phyloP scores from a whole-genome alignment of 2,797 vertebrate genomes.

The Neostethus bicornis region DNA sequence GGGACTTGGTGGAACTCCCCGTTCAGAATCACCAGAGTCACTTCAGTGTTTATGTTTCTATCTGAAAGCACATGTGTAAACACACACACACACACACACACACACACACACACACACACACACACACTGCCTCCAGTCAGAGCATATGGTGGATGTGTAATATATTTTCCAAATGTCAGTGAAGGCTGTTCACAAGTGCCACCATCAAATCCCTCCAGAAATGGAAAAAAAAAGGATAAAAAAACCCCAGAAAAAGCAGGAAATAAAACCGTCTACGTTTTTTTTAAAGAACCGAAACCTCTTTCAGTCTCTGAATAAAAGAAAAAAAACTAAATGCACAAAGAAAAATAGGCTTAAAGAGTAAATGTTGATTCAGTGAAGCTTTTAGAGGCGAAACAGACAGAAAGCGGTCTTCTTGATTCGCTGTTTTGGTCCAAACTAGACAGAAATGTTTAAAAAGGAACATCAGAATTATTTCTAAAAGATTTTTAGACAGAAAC shows the following conservation, averaged over 20 bases:
- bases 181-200: conserved; percentile 60
- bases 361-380: conserved; percentile 35
- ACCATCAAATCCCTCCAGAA: conserved; percentile 55
- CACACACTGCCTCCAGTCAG: conserved; percentile 30
- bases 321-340: conserved; percentile 13
- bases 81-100: conserved; percentile 18
- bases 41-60: conserved; percentile 42
- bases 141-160: conserved; percentile 63
- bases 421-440: too few species aligned
- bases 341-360: conserved; percentile 29
- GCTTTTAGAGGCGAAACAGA: conserved; percentile 24
- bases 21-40: conserved; percentile 27
- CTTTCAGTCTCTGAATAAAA: conserved; percentile 28
- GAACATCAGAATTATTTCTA: too few species aligned
- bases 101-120: conserved; percentile 33
- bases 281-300: conserved; percentile 34
- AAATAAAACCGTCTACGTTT: conserved; percentile 43
- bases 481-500: too few species aligned
- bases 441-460: too few species aligned
- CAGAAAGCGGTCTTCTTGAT: too few species aligned
- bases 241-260: conserved; percentile 12
- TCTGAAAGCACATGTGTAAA: conserved; percentile 49
- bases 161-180: conserved; percentile 62
- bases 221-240: conserved; percentile 10
- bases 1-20: conserved; percentile 23